Evolutionary conservation across 2,797 vertebrate genomes (phyloP).

Genomic region (Rhabdophis nuchalis): DNA sequence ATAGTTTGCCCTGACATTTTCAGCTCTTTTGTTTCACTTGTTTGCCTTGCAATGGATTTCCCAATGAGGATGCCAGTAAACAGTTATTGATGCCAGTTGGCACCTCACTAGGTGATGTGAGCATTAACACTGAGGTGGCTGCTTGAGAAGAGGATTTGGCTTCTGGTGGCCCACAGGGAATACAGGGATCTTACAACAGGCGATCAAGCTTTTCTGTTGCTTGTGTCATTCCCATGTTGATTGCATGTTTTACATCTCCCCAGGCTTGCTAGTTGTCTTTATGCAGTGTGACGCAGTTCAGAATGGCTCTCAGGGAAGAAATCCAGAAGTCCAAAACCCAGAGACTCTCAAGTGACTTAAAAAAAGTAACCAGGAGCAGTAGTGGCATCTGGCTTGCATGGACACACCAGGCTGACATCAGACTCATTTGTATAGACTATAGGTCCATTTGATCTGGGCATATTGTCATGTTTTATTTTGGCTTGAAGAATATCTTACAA

Average conservation of each 20-base stretch:
- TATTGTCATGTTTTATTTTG: neutral
- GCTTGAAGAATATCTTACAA: neutral
- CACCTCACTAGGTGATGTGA: neutral
- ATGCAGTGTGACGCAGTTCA: neutral
- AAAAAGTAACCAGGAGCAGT: neutral
- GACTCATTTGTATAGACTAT: neutral
- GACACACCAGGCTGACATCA: neutral
- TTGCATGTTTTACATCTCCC: neutral
- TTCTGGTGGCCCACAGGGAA: neutral
- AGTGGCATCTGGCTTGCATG: neutral
- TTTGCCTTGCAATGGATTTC: neutral
- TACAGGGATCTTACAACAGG: neutral
- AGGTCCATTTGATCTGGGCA: neutral
- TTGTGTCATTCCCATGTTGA: neutral
- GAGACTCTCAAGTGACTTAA: neutral
- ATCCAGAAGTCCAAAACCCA: neutral
- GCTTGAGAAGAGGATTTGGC: neutral
- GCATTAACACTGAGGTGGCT: rapidly evolving
- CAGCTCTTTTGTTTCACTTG: neutral
- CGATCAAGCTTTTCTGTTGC: neutral
- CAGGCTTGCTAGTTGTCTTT: neutral
- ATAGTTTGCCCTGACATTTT: conserved; percentile 6
- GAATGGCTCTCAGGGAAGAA: neutral
- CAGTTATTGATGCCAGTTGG: neutral
- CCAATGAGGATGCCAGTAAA: neutral